Percentiles rank a stretch among this genome's conserved stretches.
phyloP scores from a whole-genome alignment of 1,140 invertebrate species.

The Cyrtorhinus lividipennis region DNA sequence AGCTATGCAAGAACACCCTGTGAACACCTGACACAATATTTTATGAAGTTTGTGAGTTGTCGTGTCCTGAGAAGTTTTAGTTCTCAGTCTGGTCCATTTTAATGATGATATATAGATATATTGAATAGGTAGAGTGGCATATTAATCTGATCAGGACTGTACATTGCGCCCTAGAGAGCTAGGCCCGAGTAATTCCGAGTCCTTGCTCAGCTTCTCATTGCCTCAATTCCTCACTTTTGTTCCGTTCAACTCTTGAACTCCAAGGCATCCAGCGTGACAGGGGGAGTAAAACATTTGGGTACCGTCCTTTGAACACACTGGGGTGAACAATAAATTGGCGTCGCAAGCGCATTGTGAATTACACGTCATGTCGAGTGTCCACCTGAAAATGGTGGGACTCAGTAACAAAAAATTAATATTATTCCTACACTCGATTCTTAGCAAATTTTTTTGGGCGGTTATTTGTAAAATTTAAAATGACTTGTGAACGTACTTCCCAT shows the following conservation, averaged over 20 bases:
- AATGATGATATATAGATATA: constrained; percentile 24
- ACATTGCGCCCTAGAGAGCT: constrained; percentile 18
- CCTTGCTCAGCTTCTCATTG: constrained; percentile 29
- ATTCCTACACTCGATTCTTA: too few relatives aligned
- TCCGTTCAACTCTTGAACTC: constrained; percentile 28
- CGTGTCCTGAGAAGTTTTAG: background rate
- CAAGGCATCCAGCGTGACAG: constrained; percentile 51
- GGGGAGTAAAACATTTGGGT: constrained; percentile 48
- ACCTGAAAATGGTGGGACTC: constrained; percentile 25
- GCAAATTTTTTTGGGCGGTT: too few relatives aligned
- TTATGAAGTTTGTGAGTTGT: constrained; percentile 23
- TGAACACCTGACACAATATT: constrained; percentile 31
- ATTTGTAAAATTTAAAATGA: too few relatives aligned
- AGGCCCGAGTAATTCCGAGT: constrained; percentile 23
- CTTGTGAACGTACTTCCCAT: too few relatives aligned
- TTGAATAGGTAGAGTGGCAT: too few relatives aligned
- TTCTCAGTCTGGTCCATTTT: constrained; percentile 8
- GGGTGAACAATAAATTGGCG: constrained; percentile 46
- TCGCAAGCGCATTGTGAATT: constrained; percentile 48
- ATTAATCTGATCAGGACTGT: too few relatives aligned
- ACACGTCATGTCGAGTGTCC: constrained; percentile 37
- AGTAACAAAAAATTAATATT: too few relatives aligned
- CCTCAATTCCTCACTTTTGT: constrained; percentile 21
- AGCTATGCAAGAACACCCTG: constrained; percentile 25
- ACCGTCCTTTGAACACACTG: constrained; percentile 44